Conservation (phyloP, 1,140 invertebrate species). For the Drosophila seguyi region DNA sequence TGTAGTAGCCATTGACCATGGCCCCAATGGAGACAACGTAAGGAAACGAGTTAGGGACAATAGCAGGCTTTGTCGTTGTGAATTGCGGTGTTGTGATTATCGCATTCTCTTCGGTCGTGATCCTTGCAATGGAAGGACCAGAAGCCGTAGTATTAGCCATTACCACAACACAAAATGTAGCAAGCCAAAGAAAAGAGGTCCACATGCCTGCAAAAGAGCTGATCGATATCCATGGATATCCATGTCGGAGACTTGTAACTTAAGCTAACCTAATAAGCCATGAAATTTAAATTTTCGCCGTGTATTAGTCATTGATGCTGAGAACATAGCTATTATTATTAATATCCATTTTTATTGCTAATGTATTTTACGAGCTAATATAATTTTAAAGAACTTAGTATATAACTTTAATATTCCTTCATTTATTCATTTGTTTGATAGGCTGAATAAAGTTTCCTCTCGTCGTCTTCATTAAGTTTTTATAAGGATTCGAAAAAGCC, state of each 20-base stretch:
- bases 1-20: constrained; percentile 11
- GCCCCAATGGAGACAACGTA: constrained; percentile 67
- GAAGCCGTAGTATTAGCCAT: too few relatives aligned
- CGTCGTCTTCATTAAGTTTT: background rate
- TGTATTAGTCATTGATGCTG: too few relatives aligned
- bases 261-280: background rate
- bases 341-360: background rate
- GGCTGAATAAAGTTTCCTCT: background rate
- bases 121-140: too few relatives aligned
- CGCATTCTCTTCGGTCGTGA: background rate
- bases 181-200: background rate
- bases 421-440: background rate
- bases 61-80: background rate
- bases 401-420: background rate
- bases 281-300: constrained; percentile 24
- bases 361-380: background rate
- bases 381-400: background rate
- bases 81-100: background rate
- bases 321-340: background rate
- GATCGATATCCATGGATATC: background rate
- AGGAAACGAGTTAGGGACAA: background rate
- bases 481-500: background rate
- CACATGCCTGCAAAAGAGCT: background rate
- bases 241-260: too few relatives aligned
- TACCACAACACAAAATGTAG: background rate